These are phyloP conservation scores for Dasyurus viverrinus DNA, from an alignment of 2,113 vertebrate genomes.

Conservation along the genomic window DNA sequence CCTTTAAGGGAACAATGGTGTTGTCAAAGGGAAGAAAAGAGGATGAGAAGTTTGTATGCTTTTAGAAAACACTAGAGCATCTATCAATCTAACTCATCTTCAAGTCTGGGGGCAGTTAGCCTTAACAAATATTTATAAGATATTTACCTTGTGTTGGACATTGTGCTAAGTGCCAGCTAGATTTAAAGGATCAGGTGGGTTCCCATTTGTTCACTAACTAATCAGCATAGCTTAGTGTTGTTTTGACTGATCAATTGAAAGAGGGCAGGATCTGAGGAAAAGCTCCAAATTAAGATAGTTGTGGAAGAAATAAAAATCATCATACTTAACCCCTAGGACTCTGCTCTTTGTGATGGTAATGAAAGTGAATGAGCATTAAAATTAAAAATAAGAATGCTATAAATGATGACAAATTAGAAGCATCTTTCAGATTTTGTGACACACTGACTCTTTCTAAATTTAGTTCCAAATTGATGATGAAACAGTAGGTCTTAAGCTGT, in stretches of 20 bases:
- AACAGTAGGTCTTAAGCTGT: constrained; percentile 76
- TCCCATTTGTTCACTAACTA: not conserved
- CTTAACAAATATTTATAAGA: not conserved
- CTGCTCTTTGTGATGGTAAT: constrained; percentile 65
- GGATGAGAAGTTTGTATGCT: not conserved
- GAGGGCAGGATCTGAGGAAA: constrained; percentile 25
- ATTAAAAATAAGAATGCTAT: constrained; percentile 73
- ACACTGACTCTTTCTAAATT: constrained; percentile 77
- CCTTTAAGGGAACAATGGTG: not conserved
- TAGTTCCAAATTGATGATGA: constrained; percentile 77
- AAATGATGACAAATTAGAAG: constrained; percentile 69
- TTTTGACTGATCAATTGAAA: constrained; percentile 49
- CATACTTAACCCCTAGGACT: constrained; percentile 38
- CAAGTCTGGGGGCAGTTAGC: not conserved
- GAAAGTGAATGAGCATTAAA: constrained; percentile 70
- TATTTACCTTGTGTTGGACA: not conserved
- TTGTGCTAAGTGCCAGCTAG: not conserved
- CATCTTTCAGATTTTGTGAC: constrained; percentile 73
- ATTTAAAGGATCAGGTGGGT: not conserved
- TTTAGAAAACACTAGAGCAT: not conserved
- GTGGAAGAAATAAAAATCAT: constrained; percentile 15
- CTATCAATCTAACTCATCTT: not conserved
- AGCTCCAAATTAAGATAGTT: constrained; percentile 45
- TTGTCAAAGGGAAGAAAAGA: not conserved
- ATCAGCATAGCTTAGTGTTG: constrained; percentile 34